Conservation (phyloP, 1,140 invertebrate species). For the Gryllus bimaculatus region DNA sequence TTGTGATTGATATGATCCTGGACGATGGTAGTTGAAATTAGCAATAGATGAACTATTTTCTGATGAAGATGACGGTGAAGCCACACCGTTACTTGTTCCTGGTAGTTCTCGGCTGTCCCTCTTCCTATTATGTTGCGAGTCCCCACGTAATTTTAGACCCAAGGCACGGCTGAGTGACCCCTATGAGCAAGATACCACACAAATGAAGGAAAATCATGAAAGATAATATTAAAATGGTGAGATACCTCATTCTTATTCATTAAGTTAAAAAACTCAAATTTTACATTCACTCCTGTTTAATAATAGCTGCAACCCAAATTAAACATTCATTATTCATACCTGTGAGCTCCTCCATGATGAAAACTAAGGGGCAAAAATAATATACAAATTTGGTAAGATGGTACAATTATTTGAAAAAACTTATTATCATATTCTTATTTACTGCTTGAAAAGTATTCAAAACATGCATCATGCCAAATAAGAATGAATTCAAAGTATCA, state of each 20-base stretch:
- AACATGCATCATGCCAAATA: background rate
- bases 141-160: constrained; percentile 52
- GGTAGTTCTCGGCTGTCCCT: constrained; percentile 21
- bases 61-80: constrained; percentile 27
- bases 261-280: background rate
- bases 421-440: background rate
- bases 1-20: constrained; percentile 32
- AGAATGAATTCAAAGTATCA: background rate
- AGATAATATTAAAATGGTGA: no score
- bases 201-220: no score
- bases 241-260: background rate
- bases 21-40: constrained; percentile 30
- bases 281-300: no score
- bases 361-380: constrained; percentile 36
- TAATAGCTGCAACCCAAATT: no score
- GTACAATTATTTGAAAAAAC: background rate
- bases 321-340: constrained; percentile 32
- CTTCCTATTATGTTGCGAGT: constrained; percentile 28
- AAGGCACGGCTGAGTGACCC: constrained; percentile 66
- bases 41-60: constrained; percentile 26
- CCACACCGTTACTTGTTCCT: constrained; percentile 18
- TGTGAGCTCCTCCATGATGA: constrained; percentile 48
- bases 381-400: background rate
- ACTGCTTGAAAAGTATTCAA: background rate
- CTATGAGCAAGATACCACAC: constrained; percentile 37